A percentile compares a stretch with the other conserved stretches of the same genome.
Evolutionary conservation across 2,113 vertebrate species (phyloP).

Genomic region (Mirounga angustirostris): DNA sequence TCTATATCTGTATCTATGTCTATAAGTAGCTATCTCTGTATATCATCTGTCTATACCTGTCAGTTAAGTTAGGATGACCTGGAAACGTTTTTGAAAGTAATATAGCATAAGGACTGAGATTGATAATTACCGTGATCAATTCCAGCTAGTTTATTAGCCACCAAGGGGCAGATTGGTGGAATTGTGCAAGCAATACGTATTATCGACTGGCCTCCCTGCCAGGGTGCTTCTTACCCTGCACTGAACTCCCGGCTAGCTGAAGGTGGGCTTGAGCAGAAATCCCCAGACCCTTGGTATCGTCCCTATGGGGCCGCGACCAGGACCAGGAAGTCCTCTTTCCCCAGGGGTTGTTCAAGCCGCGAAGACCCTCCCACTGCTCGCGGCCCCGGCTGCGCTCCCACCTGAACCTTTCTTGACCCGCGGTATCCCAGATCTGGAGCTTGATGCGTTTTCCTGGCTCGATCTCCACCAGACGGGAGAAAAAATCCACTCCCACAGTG

Average conservation of each 20-base stretch:
- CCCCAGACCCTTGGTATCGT: neutral
- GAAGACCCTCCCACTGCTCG: constrained; percentile 24
- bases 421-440: constrained; percentile 96
- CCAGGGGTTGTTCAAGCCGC: neutral
- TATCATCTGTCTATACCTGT: neutral
- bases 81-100: constrained; percentile 48
- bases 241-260: neutral
- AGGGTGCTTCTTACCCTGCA: neutral
- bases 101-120: neutral
- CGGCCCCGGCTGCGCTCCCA: constrained; percentile 75
- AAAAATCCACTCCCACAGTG: constrained; percentile 98
- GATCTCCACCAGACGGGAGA: constrained; percentile 97
- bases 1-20: neutral
- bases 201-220: neutral
- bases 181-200: neutral
- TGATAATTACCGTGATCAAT: constrained; percentile 13
- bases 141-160: constrained; percentile 34
- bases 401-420: constrained; percentile 96
- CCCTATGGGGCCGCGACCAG: accelerated
- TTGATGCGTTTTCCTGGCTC: constrained; percentile 97
- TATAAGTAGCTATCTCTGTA: neutral
- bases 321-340: constrained; percentile 7
- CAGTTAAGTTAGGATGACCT: constrained; percentile 10
- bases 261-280: neutral
- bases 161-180: constrained; percentile 49